phyloP scores from a whole-genome alignment of 2,888 invertebrate genomes.

The Leptarthrus brevirostris region DNA sequence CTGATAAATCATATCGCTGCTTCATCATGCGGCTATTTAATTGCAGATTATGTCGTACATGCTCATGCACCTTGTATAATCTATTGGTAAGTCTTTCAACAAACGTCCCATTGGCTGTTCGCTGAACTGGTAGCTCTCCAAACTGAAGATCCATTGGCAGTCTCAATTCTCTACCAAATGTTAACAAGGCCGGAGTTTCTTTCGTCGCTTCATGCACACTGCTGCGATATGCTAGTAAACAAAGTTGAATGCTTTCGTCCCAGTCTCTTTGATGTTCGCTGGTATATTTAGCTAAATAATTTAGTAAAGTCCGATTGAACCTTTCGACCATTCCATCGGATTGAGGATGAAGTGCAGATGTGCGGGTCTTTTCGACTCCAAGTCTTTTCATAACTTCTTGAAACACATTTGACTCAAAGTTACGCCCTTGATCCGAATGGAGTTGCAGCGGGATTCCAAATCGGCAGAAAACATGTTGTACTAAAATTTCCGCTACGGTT shows the following conservation, averaged over 20 bases:
- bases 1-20: too few relatives aligned
- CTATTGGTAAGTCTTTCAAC: too few relatives aligned
- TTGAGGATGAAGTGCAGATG: conserved; percentile 57
- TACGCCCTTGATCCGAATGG: conserved; percentile 28
- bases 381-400: neutral
- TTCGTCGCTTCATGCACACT: neutral
- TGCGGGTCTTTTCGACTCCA: conserved; percentile 52
- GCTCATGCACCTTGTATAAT: too few relatives aligned
- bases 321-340: conserved; percentile 58
- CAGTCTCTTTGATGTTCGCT: conserved; percentile 27
- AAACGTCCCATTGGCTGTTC: too few relatives aligned
- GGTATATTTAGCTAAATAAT: conserved; percentile 49
- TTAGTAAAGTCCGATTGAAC: conserved; percentile 55
- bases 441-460: conserved; percentile 42
- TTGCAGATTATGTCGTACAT: too few relatives aligned
- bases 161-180: neutral
- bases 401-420: neutral
- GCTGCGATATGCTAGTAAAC: neutral
- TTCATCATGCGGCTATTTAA: too few relatives aligned
- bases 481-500: conserved; percentile 38
- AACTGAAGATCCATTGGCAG: neutral
- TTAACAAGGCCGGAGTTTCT: neutral
- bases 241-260: neutral
- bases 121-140: neutral
- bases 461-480: conserved; percentile 33